Evolutionary conservation across 2,888 invertebrate species (phyloP).

Genomic region (Neuroscelio doddi): DNA sequence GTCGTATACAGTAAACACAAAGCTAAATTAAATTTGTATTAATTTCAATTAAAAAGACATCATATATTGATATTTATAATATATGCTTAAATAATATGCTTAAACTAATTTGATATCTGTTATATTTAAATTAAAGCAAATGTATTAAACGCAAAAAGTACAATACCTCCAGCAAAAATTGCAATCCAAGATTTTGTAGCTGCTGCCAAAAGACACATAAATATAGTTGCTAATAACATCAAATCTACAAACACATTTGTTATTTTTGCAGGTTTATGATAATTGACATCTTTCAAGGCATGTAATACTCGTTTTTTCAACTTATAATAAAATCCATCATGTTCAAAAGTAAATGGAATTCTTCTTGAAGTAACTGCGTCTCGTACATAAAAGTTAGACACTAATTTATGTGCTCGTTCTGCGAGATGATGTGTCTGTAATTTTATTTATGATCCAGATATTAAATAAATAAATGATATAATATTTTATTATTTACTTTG

Average conservation of each 20-base stretch:
- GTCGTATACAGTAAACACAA: too few relatives aligned
- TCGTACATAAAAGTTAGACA: constrained; percentile 79
- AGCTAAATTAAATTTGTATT: too few relatives aligned
- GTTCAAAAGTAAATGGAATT: constrained; percentile 82
- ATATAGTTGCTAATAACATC: constrained; percentile 42
- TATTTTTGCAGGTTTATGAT: constrained; percentile 62
- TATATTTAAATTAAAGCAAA: too few relatives aligned
- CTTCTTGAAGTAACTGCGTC: constrained; percentile 78
- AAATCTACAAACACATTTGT: constrained; percentile 67
- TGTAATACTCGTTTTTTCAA: constrained; percentile 77
- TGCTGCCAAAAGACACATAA: constrained; percentile 50
- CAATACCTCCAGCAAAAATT: constrained; percentile 65
- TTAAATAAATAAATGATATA: too few relatives aligned
- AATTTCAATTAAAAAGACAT: too few relatives aligned
- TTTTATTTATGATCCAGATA: too few relatives aligned
- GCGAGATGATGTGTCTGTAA: constrained; percentile 78
- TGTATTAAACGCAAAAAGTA: neutral
- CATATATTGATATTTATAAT: too few relatives aligned
- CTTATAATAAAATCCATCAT: constrained; percentile 83
- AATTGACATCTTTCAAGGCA: constrained; percentile 75
- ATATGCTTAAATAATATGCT: too few relatives aligned
- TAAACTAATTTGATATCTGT: too few relatives aligned
- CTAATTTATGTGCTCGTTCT: constrained; percentile 74
- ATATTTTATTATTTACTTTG: too few relatives aligned
- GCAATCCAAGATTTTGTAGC: constrained; percentile 50